phyloP scores from a whole-genome alignment of 2,797 vertebrate species.

The Acanthurus tractus region DNA sequence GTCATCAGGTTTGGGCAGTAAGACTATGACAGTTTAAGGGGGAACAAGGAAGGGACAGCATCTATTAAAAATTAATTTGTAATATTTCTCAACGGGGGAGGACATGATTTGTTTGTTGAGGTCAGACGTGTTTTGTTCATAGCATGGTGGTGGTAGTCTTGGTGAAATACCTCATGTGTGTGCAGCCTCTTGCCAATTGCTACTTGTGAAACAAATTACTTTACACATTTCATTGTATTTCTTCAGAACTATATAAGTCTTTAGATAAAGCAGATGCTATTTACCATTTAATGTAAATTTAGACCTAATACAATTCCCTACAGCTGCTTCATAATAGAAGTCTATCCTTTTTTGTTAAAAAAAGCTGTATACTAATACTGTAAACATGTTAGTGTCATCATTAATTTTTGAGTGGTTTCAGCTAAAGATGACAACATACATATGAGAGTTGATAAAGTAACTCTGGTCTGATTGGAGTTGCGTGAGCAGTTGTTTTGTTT shows the following conservation, averaged over 20 bases:
- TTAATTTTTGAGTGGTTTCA: too few relatives aligned
- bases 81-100: slow-evolving; percentile 20
- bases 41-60: too few relatives aligned
- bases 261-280: not conserved
- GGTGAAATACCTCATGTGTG: slow-evolving; percentile 34
- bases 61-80: not conserved
- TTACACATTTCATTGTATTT: not conserved
- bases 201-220: not conserved
- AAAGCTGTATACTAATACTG: too few relatives aligned
- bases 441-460: too few relatives aligned
- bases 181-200: slow-evolving; percentile 19
- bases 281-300: not conserved
- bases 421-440: too few relatives aligned
- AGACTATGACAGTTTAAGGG: too few relatives aligned
- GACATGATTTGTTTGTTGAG: slow-evolving; percentile 22
- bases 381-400: too few relatives aligned
- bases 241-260: not conserved
- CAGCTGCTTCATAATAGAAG: not conserved
- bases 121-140: slow-evolving; percentile 20
- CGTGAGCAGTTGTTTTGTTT: too few relatives aligned
- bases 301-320: not conserved
- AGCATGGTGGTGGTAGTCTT: slow-evolving; percentile 20
- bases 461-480: too few relatives aligned
- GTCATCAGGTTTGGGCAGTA: not conserved
- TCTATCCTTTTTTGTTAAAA: not conserved